phyloP scores from a whole-genome alignment of 2,888 invertebrate genomes.

The Alsophila aescularia region DNA sequence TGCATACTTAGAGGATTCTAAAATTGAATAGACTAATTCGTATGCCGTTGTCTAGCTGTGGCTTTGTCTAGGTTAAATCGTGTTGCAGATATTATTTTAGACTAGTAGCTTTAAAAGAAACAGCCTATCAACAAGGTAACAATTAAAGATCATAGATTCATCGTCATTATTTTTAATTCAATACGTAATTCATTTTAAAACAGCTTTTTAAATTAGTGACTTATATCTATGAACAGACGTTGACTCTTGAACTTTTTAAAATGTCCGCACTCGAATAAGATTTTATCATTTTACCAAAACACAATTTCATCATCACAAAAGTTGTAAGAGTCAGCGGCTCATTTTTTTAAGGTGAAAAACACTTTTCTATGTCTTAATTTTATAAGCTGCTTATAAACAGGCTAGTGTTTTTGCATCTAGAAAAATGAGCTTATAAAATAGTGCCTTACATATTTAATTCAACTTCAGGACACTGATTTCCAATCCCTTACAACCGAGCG shows the following conservation, averaged over 20 bases:
- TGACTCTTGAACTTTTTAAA: not conserved
- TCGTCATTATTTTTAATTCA: constrained; percentile 49
- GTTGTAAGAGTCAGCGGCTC: not conserved
- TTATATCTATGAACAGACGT: not conserved
- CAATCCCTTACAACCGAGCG: not conserved
- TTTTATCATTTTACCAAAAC: too few relatives aligned
- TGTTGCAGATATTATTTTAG: too few relatives aligned
- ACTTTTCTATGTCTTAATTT: not conserved
- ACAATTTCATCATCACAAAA: too few relatives aligned
- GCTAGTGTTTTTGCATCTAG: not conserved
- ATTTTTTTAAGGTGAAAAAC: not conserved
- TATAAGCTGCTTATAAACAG: not conserved
- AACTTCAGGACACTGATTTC: not conserved
- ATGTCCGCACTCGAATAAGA: too few relatives aligned
- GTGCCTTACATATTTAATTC: not conserved
- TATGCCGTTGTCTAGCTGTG: too few relatives aligned
- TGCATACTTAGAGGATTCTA: too few relatives aligned
- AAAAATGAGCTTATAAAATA: not conserved
- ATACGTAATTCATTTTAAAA: constrained; percentile 52
- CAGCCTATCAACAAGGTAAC: not conserved
- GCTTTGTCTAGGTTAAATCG: too few relatives aligned
- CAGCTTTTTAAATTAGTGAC: constrained; percentile 48
- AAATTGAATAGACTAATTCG: too few relatives aligned
- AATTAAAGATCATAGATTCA: constrained; percentile 13
- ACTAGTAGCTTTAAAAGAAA: too few relatives aligned